phyloP scores from a whole-genome alignment of 2,113 vertebrate species.

The Catagonus wagneri region DNA sequence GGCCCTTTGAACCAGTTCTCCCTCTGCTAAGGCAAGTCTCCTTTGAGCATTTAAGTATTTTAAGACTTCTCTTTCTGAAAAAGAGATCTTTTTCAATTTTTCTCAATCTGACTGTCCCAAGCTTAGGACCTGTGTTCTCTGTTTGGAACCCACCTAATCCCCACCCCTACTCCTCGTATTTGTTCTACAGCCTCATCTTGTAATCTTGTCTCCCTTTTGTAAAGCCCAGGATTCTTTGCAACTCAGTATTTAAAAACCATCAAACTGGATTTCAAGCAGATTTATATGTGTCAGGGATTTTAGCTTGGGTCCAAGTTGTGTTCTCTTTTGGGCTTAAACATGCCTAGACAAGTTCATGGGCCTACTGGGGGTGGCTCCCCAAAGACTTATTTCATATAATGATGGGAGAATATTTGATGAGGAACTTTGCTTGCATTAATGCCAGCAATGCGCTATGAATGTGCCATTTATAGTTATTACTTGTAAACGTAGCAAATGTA shows the following conservation, averaged over 20 bases:
- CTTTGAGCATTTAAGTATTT: not conserved
- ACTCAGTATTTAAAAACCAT: not conserved
- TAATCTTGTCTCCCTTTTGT: not conserved
- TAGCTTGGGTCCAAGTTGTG: not conserved
- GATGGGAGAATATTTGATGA: not conserved
- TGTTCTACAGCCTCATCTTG: not conserved
- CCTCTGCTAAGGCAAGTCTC: not conserved
- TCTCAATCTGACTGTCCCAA: not conserved
- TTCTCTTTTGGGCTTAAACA: not conserved
- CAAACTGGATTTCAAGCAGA: not conserved
- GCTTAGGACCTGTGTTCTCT: not conserved
- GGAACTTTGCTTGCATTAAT: not conserved
- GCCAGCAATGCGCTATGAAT: not conserved
- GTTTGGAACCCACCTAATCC: not conserved
- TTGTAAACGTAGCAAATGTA: not conserved
- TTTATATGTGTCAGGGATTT: constrained; percentile 29
- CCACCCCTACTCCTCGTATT: not conserved
- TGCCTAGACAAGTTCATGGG: not conserved
- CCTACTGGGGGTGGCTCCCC: not conserved
- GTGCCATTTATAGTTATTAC: not conserved
- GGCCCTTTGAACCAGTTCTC: not conserved
- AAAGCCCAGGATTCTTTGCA: not conserved
- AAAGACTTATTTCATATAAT: not conserved
- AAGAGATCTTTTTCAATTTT: not conserved
- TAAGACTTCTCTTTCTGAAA: not conserved